phyloP scores from a whole-genome alignment of 2,113 vertebrate species.

The Odocoileus virginianus region DNA sequence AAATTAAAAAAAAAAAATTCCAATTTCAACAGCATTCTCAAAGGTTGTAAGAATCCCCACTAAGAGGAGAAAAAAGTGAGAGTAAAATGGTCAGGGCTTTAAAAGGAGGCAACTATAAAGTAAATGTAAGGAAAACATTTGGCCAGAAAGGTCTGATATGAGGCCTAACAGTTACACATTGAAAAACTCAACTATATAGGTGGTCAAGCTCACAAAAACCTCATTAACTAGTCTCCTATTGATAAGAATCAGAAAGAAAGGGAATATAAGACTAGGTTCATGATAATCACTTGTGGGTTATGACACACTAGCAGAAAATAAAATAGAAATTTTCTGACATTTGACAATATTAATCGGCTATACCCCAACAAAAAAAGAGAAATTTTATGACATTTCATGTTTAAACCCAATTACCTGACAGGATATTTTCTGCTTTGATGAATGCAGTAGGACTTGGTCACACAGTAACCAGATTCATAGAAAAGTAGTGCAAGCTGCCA shows the following conservation, averaged over 20 bases:
- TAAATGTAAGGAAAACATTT: neutral
- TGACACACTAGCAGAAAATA: neutral
- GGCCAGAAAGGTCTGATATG: neutral
- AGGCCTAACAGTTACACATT: neutral
- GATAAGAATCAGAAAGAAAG: neutral
- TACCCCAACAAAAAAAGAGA: neutral
- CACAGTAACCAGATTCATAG: neutral
- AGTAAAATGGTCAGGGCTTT: neutral
- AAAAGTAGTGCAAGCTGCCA: neutral
- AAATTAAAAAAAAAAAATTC: constrained; percentile 17
- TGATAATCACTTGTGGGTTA: neutral
- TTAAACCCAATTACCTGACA: neutral
- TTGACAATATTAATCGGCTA: neutral
- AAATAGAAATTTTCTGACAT: constrained; percentile 13
- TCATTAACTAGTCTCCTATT: neutral
- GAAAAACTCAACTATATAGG: neutral
- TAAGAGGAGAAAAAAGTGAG: neutral
- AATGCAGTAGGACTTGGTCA: constrained; percentile 1
- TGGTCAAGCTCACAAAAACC: neutral
- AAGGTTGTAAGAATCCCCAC: neutral
- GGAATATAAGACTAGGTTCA: neutral
- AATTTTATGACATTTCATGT: constrained; percentile 28
- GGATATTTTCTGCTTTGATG: neutral
- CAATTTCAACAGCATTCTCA: constrained; percentile 10
- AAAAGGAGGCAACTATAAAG: neutral